Evolutionary conservation across 2,888 invertebrate genomes (phyloP), one percentile per base, ranked within the genome.

Genomic region (Cyclophora punctaria): DNA sequence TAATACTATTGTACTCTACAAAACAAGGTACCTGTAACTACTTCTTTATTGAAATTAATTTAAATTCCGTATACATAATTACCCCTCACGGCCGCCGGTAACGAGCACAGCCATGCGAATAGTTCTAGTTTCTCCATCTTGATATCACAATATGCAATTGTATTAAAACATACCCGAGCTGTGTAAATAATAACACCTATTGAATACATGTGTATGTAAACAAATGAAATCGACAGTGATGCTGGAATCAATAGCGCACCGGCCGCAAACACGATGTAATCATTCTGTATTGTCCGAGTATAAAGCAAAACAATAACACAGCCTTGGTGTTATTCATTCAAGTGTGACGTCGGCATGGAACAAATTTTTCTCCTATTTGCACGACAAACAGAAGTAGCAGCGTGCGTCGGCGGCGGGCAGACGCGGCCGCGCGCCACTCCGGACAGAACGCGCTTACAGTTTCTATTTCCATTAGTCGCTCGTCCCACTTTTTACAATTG

Each of bases 331-430:
- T 76, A 73, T 72, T 75, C 80, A 75, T 78, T 84, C 74, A 76
- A 69, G 76, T 78, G 73, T 80, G 81, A 83, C 83, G 83, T 80
- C 72, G 78, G 66, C 74, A 73, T 78, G 73, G 76, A 81, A 74
- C 75, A 70, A 75, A 77, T 78, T 83, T 83, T 85, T 83, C 80
- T 80, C 66, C 75, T 80, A 79, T 83, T 84, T 83, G 72, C 77
- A 73, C 75, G 68, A 73, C 76, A 80, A 84, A 83, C 73, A 71
- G 68, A 71, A 65, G 72, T 75, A 70, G 71, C 74, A 75, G 72
- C 73, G 73, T 61, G 58, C 67, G 68, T 62, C 44, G 44, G 20
- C 44, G 44, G 44, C 33, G 44, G 33, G 44, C 44, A 44, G 44
- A 44, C 44, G 44, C 57, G 66, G 67, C 62, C 73, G 80, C 71